phyloP scores from a whole-genome alignment of 2,113 vertebrate genomes.

The Pelecanoides urinatrix region DNA sequence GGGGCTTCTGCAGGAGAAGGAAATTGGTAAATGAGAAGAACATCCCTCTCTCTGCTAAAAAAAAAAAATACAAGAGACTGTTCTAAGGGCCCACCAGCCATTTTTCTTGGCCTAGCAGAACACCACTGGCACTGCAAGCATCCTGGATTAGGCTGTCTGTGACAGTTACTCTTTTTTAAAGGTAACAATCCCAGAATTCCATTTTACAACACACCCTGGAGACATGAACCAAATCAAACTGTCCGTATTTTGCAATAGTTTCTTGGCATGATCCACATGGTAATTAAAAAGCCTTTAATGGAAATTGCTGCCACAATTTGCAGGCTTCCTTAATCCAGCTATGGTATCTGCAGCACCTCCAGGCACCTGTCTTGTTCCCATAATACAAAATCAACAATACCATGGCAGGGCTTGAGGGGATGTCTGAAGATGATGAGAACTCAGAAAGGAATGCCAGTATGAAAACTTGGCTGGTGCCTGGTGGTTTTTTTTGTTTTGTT shows the following conservation, averaged over 20 bases:
- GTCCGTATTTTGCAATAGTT: constrained; percentile 40
- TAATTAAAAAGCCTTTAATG: constrained; percentile 39
- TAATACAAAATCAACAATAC: constrained; percentile 34
- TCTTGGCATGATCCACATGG: neutral
- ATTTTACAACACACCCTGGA: neutral
- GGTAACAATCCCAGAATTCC: neutral
- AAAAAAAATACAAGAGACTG: neutral
- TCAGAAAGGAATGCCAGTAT: neutral
- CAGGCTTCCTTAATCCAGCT: constrained; percentile 9
- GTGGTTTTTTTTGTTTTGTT: neutral
- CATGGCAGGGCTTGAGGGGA: neutral
- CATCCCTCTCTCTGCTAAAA: neutral
- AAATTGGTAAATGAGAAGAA: neutral
- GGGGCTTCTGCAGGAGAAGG: neutral
- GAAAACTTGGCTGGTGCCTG: neutral
- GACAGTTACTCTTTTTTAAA: neutral
- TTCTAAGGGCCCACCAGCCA: neutral
- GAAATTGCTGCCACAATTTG: constrained; percentile 32
- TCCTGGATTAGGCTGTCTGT: neutral
- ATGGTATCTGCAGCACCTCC: constrained; percentile 14
- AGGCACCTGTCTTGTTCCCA: constrained; percentile 25
- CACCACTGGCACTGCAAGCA: neutral
- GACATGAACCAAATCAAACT: constrained; percentile 11
- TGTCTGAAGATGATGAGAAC: constrained; percentile 27
- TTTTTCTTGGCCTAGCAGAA: neutral